Percentiles rank a stretch among this genome's conserved stretches.
These are phyloP conservation scores for Drosophila eohydei DNA, from an alignment of 2,888 invertebrate species.

Conservation along the genomic window DNA sequence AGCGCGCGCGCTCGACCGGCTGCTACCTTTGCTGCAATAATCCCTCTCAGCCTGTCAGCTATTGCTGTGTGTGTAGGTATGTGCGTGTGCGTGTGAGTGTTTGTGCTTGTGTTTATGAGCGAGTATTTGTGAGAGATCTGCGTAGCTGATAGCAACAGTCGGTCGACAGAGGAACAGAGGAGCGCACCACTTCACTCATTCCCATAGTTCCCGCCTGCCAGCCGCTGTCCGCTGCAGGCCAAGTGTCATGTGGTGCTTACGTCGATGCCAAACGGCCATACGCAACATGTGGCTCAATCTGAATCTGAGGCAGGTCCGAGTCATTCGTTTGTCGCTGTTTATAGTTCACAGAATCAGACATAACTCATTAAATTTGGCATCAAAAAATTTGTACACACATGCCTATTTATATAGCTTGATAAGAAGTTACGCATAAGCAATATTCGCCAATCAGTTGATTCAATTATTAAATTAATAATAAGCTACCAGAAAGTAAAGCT, in stretches of 20 bases:
- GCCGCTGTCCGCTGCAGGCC: not conserved
- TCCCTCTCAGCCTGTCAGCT: slow-evolving; percentile 28
- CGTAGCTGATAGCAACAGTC: slow-evolving; percentile 44
- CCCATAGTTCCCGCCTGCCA: not conserved
- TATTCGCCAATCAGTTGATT: not conserved
- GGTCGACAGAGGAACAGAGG: slow-evolving; percentile 9
- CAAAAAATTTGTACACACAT: not conserved
- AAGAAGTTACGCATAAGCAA: not conserved
- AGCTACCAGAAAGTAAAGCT: not conserved
- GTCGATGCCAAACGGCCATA: slow-evolving; percentile 25
- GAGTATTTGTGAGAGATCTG: slow-evolving; percentile 32
- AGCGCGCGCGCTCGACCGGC: slow-evolving; percentile 4
- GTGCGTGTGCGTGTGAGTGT: slow-evolving; percentile 4
- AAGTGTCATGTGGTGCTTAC: slow-evolving; percentile 6
- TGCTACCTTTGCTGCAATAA: slow-evolving; percentile 41
- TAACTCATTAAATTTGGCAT: slow-evolving; percentile 21
- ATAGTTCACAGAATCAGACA: slow-evolving; percentile 32
- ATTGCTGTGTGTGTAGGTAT: not conserved
- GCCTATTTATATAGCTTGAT: not conserved
- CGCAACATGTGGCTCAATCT: slow-evolving; percentile 47
- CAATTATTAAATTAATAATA: not conserved
- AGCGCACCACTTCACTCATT: slow-evolving; percentile 22
- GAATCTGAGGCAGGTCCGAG: slow-evolving; percentile 24
- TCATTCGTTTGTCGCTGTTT: slow-evolving; percentile 3
- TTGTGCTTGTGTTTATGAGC: slow-evolving; percentile 3